Base-by-base conservation (phyloP, 2,797 vertebrate species). In the Phylloscopus collybita region DNA sequence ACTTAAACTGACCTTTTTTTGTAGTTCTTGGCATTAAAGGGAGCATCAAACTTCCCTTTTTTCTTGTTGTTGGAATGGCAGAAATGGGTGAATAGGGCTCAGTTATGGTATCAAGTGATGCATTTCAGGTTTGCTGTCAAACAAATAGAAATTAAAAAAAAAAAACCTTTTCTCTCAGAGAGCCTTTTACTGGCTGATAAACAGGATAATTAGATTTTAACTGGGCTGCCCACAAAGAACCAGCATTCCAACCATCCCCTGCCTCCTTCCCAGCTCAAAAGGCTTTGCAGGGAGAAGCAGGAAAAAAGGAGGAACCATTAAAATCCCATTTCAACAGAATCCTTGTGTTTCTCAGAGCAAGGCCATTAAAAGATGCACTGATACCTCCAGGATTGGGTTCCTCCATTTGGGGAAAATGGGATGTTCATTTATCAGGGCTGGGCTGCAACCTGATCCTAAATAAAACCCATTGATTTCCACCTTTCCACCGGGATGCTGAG, bases 301-400 rank as follows among this genome's bases (percentile, higher is more conserved):
- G 51, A 34, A 4, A 50, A 70, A 80, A 1, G 10, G 60, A 74
- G 61, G 67, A 32, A 36, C 73, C 62, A 71, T 82, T 86, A 57
- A 88, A 93, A 25, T 20, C 86, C 45, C 92, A 79, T 93, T 94
- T 95, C 90, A 88, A 40, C 83, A 85, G 49, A 17, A 53, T 86
- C 36, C 20, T 92, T 50, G 60, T 49, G 49, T 96, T 88, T 89
- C 96, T 38, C 84, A n/a, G 84, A 11, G 25, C 47, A 8, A 42
- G 34, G 3, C 84, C 84, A 86, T 91, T 83, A 70, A 22, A 23
- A 72, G 94, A 65, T 59, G 27, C 7, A 42, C 51, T 1, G 57
- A 95, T 92, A 83, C 50, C 56, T 73, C 50, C 59, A 44, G 60
- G 70, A 25, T 10, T 29, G 54, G 3, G 34, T 44, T 85, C 78